Percentiles rank a stretch among this genome's conserved stretches.
Conservation (phyloP, 2,888 invertebrate genomes). For the Frankliniella fusca region DNA sequence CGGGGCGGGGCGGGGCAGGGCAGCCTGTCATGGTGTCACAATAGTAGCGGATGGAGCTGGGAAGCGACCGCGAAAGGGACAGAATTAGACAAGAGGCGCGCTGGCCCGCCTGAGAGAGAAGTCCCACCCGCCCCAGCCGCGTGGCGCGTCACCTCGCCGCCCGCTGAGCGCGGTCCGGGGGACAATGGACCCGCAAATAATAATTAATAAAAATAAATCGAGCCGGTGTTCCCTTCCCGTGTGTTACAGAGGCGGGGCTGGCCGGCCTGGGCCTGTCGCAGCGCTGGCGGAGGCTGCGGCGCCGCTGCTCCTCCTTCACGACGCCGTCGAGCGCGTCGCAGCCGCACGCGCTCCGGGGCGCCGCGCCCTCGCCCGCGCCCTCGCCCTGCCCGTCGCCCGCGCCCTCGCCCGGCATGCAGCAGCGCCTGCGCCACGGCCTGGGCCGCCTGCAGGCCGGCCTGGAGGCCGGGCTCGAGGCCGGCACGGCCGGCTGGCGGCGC, state of each 20-base stretch:
- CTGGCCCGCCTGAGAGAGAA: too few species aligned
- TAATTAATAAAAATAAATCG: too few species aligned
- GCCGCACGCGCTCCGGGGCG: conserved; percentile 9
- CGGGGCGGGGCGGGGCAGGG: not conserved
- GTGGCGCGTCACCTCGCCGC: too few species aligned
- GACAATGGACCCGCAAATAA: too few species aligned
- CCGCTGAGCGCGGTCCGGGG: too few species aligned
- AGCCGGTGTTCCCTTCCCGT: not conserved
- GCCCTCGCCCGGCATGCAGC: conserved; percentile 12
- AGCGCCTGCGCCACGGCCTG: conserved; percentile 37
- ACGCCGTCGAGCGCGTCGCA: conserved; percentile 42
- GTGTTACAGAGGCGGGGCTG: not conserved
- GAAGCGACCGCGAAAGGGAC: too few species aligned
- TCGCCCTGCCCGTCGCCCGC: conserved; percentile 27
- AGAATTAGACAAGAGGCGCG: too few species aligned
- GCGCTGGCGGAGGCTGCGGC: conserved; percentile 67
- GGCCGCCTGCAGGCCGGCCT: conserved; percentile 56
- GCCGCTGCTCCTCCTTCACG: conserved; percentile 58
- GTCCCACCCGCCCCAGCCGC: too few species aligned
- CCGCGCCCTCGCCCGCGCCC: conserved; percentile 33
- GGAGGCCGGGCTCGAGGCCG: conserved; percentile 55
- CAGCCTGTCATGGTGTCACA: not conserved
- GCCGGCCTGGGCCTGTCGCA: conserved; percentile 55
- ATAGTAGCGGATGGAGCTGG: not conserved
- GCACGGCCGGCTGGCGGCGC: conserved; percentile 57